A percentile compares a stretch with the other conserved stretches of the same genome.
phyloP scores from a whole-genome alignment of 1,140 invertebrate genomes.

The Pogonognathellus flavescens region DNA sequence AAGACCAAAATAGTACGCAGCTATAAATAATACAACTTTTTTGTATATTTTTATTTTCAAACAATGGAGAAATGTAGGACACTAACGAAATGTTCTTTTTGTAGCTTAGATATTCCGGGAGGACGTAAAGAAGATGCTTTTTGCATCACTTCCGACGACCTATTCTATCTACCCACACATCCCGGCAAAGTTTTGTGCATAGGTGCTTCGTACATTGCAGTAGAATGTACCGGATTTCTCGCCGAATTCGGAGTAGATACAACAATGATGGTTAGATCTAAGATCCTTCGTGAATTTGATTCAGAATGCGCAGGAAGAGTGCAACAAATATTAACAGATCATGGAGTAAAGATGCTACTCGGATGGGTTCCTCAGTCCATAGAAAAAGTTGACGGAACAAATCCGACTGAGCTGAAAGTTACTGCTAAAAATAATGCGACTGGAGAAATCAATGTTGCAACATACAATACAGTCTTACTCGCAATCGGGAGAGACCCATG shows the following conservation, averaged over 20 bases:
- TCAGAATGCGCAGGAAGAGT: slow-evolving; percentile 94
- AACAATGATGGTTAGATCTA: slow-evolving; percentile 92
- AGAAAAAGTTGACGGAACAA: slow-evolving; percentile 78
- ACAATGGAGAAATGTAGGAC: too few species aligned
- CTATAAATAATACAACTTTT: too few species aligned
- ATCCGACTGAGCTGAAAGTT: slow-evolving; percentile 1
- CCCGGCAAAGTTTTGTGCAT: slow-evolving; percentile 80
- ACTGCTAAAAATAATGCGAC: slow-evolving; percentile 51
- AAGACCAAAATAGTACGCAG: slow-evolving; percentile 73
- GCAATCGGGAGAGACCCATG: slow-evolving; percentile 84
- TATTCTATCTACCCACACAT: slow-evolving; percentile 76
- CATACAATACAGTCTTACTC: slow-evolving; percentile 83
- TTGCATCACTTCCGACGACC: slow-evolving; percentile 79
- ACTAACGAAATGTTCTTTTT: too few species aligned
- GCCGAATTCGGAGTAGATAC: slow-evolving; percentile 75
- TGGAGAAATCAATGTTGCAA: slow-evolving; percentile 71
- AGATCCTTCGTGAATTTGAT: slow-evolving; percentile 95
- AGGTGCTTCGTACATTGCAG: slow-evolving; percentile 79
- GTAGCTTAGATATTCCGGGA: slow-evolving; percentile 74
- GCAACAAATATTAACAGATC: slow-evolving; percentile 85
- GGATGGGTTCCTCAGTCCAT: slow-evolving; percentile 84
- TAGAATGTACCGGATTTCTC: slow-evolving; percentile 81
- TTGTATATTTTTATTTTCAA: too few species aligned
- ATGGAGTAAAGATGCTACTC: slow-evolving; percentile 87
- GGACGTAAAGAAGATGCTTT: slow-evolving; percentile 73